A percentile compares a stretch with the other conserved stretches of the same genome.
Evolutionary conservation across 2,113 vertebrate species (phyloP).

Genomic region (Colinus virginianus): DNA sequence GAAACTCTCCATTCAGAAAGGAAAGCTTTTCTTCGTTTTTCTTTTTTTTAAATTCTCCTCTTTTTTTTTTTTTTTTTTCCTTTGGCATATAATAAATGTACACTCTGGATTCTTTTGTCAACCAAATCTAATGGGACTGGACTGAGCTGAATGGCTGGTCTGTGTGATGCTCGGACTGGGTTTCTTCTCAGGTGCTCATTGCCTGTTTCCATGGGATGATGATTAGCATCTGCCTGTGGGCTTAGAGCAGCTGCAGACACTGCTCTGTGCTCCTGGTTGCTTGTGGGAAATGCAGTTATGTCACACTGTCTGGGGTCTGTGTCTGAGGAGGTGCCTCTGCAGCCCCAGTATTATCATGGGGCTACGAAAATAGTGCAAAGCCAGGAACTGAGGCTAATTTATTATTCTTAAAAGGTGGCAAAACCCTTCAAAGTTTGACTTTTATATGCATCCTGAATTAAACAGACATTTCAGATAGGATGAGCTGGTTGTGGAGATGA

Average conservation of each 20-base stretch:
- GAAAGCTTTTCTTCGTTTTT: slow-evolving; percentile 8
- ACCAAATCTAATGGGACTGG: slow-evolving; percentile 73
- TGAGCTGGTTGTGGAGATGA: neutral
- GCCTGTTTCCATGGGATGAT: slow-evolving; percentile 46
- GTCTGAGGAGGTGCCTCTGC: neutral
- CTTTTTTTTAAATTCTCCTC: neutral
- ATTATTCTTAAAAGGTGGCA: neutral
- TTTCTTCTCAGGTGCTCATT: slow-evolving; percentile 70
- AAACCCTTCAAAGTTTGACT: slow-evolving; percentile 10
- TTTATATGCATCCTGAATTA: slow-evolving; percentile 7
- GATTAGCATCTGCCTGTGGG: slow-evolving; percentile 67
- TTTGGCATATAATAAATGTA: slow-evolving; percentile 40
- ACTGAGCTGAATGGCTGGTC: slow-evolving; percentile 71
- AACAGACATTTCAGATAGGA: neutral
- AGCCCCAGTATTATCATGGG: neutral
- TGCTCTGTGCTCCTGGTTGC: neutral
- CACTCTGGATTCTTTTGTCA: slow-evolving; percentile 61
- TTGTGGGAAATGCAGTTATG: slow-evolving; percentile 14
- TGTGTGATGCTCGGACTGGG: slow-evolving; percentile 54
- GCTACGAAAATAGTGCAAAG: slow-evolving; percentile 5
- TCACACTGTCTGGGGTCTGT: slow-evolving; percentile 3
- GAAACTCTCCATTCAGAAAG: slow-evolving; percentile 59
- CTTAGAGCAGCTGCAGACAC: slow-evolving; percentile 53
- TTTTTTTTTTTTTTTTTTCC: neutral
- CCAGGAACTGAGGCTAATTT: neutral